These are phyloP conservation scores for Microchirus variegatus DNA, from an alignment of 2,797 vertebrate genomes.

Conservation along the genomic window DNA sequence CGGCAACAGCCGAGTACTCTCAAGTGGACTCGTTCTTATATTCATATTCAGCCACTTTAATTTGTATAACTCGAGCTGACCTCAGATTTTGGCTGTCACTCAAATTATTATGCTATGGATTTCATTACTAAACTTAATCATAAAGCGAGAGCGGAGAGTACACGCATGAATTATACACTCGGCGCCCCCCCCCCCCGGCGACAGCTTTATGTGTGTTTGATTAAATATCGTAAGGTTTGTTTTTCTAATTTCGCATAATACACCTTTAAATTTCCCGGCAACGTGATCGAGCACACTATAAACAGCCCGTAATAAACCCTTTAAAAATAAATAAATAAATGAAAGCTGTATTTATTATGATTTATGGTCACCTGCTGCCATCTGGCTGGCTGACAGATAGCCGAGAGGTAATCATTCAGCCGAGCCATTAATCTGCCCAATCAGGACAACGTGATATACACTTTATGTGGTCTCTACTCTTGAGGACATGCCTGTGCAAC, in stretches of 20 bases:
- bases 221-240: slow-evolving; percentile 92
- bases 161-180: slow-evolving; percentile 91
- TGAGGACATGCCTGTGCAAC: slow-evolving; percentile 27
- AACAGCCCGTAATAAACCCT: slow-evolving; percentile 86
- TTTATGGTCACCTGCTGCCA: slow-evolving; percentile 81
- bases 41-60: slow-evolving; percentile 25
- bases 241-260: slow-evolving; percentile 94
- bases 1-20: background rate
- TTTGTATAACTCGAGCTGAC: slow-evolving; percentile 39
- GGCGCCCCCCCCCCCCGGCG: slow-evolving; percentile 71
- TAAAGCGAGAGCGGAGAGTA: slow-evolving; percentile 84
- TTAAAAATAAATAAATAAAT: slow-evolving; percentile 9
- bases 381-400: slow-evolving; percentile 86
- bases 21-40: slow-evolving; percentile 36
- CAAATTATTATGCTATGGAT: slow-evolving; percentile 85
- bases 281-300: slow-evolving; percentile 78
- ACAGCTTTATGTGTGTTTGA: slow-evolving; percentile 93
- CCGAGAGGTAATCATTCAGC: slow-evolving; percentile 78
- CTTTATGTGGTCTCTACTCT: slow-evolving; percentile 46
- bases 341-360: slow-evolving; percentile 81
- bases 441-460: slow-evolving; percentile 76
- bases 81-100: slow-evolving; percentile 74
- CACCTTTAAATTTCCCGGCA: slow-evolving; percentile 86
- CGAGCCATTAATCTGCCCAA: slow-evolving; percentile 80
- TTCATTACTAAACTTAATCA: slow-evolving; percentile 92